Evolutionary conservation across 2,888 invertebrate species (phyloP), one percentile per base, ranked within the genome.

Genomic region (Cyrtodaria siliqua): DNA sequence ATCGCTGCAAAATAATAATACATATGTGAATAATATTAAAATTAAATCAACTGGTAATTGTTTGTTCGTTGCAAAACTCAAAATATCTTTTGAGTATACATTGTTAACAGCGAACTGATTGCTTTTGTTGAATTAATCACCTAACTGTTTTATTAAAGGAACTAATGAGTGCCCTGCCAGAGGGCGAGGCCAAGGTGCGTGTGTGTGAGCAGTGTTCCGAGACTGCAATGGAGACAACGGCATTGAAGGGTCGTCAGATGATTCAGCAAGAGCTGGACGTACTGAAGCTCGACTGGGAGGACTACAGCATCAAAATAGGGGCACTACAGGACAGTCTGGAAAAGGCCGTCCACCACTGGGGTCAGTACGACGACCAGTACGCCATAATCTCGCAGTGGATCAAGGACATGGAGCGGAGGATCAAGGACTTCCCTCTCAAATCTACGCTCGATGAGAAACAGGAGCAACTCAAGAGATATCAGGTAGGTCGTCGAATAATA

Each of bases 341-440:
- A 79, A 95, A 95, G 73, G 95, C 96, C 0, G 93, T 97, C 1
- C 95, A 95, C 60, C 96, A 96, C 91, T 98, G 98, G 98, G 95
- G 96, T 83, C 95, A 96, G 73, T 98, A 98, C 92, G 98, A 98
- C 91, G 94, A 95, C 52, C 95, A 95, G 33, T 94, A 97, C 50
- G 97, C 97, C 82, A 94, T 95, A 26, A 95, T 97, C 38, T 96
- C 96, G 14, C 96, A 96, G 85, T 98, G 98, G 98, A 95, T 98
- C 83, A 96, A 97, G 88, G 94, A 95, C 29, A 96, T 96, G 91
- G 98, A 98, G 94, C 95, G 95, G 9, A 95, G 96, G 66, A 96
- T 98, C 91, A 95, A 97, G 62, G 97, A 98, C 86, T 97, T 97
- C 92, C 96, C 96, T 81, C 94, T 97, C 2, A 96, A 97, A 91